Conservation (phyloP, 2,113 vertebrate species). For the Psittacula cyanocephala region DNA sequence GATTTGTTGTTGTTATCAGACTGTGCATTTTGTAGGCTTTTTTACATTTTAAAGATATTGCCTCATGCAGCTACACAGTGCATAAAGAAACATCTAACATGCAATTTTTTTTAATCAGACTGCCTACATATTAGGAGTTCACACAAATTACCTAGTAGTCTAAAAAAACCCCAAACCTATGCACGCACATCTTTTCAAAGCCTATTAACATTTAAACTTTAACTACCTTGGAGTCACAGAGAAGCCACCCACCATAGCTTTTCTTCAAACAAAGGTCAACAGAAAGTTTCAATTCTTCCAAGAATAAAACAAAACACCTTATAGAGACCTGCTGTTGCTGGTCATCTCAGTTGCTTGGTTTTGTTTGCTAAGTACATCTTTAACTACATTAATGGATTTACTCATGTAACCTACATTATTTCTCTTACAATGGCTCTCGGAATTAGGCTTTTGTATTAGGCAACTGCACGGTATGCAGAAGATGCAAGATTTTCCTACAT, state of each 20-base stretch:
- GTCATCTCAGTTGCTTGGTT: neutral
- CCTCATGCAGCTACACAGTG: slow-evolving; percentile 53
- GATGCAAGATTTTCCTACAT: neutral
- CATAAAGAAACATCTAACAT: slow-evolving; percentile 43
- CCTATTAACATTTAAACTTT: slow-evolving; percentile 55
- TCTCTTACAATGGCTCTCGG: neutral
- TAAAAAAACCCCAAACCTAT: neutral
- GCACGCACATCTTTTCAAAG: neutral
- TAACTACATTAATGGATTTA: neutral
- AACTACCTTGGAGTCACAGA: neutral
- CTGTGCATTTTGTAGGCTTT: slow-evolving; percentile 74
- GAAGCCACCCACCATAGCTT: neutral
- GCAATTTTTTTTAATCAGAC: slow-evolving; percentile 40
- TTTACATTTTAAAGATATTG: slow-evolving; percentile 77
- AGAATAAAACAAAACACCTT: neutral
- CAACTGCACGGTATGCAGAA: neutral
- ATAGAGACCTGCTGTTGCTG: neutral
- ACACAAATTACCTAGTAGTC: slow-evolving; percentile 51
- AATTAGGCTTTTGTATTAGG: neutral
- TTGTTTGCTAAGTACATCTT: neutral
- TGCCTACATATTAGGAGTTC: slow-evolving; percentile 54
- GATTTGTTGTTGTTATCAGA: slow-evolving; percentile 80
- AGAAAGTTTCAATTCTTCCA: neutral
- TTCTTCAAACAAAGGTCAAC: neutral
- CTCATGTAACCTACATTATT: neutral